phyloP scores from a whole-genome alignment of 2,888 invertebrate genomes.

The Amphipoea oculea region DNA sequence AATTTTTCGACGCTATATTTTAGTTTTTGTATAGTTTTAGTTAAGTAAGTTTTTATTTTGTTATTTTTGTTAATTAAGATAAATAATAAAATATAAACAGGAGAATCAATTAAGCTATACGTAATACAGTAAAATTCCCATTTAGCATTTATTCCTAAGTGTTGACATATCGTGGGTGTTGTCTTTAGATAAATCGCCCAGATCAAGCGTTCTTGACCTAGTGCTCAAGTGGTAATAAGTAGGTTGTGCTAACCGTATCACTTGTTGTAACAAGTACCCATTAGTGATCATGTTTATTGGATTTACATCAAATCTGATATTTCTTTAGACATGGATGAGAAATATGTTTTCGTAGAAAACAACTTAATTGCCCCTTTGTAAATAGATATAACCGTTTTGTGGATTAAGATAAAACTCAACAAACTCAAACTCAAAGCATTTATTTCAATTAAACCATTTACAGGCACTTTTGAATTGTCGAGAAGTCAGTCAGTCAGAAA shows the following conservation, averaged over 20 bases:
- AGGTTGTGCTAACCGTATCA: conserved; percentile 57
- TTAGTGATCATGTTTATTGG: conserved; percentile 35
- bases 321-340: background rate
- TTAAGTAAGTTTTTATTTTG: no score
- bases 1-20: no score
- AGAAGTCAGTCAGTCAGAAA: no score
- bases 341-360: background rate
- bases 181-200: conserved; percentile 55
- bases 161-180: conserved; percentile 65
- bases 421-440: no score
- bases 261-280: conserved; percentile 34
- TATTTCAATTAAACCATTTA: no score
- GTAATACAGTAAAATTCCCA: conserved; percentile 19
- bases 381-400: no score
- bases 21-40: no score
- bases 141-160: conserved; percentile 43
- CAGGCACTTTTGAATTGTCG: no score
- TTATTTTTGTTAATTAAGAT: no score
- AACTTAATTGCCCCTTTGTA: background rate
- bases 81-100: no score
- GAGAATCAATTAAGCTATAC: background rate
- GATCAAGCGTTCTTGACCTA: conserved; percentile 65
- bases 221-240: conserved; percentile 55
- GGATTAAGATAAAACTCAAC: no score
- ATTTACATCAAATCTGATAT: conserved; percentile 27